Conservation (phyloP, 1,140 invertebrate genomes). For the Orchesella cincta region DNA sequence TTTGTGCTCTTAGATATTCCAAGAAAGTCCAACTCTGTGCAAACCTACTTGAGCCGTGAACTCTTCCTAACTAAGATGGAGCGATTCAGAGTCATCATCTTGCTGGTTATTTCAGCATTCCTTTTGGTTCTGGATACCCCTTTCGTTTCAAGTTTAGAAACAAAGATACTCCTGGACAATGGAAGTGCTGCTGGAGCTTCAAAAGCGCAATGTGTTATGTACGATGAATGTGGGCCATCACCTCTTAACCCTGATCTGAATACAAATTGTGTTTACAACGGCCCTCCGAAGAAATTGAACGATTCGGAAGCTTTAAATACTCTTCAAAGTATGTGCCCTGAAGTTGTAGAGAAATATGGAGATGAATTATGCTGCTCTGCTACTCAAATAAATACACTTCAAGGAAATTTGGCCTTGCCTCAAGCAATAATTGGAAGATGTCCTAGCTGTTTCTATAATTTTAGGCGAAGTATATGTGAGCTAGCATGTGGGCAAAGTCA, state of each 20-base stretch:
- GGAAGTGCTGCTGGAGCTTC: too few species aligned
- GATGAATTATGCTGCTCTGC: slow-evolving; percentile 55
- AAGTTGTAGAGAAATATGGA: slow-evolving; percentile 53
- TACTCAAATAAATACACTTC: slow-evolving; percentile 53
- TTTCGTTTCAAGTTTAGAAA: too few species aligned
- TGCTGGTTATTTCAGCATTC: too few species aligned
- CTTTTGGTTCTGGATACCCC: too few species aligned
- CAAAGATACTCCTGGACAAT: too few species aligned
- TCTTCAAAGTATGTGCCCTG: slow-evolving; percentile 16
- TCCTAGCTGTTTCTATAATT: slow-evolving; percentile 81
- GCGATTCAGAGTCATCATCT: too few species aligned
- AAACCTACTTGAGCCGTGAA: too few species aligned
- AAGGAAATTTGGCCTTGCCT: slow-evolving; percentile 53
- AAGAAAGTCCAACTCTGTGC: too few species aligned
- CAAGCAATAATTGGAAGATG: slow-evolving; percentile 65
- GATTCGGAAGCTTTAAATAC: not conserved
- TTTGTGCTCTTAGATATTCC: too few species aligned
- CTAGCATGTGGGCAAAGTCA: slow-evolving; percentile 79
- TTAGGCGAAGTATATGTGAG: slow-evolving; percentile 76
- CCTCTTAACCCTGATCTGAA: slow-evolving; percentile 33
- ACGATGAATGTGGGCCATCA: slow-evolving; percentile 55
- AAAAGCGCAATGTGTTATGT: slow-evolving; percentile 57
- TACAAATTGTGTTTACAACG: slow-evolving; percentile 57
- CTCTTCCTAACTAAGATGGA: too few species aligned
- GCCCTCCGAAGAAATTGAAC: slow-evolving; percentile 47